Evolutionary conservation across 1,140 invertebrate species (phyloP), one percentile per base, ranked within the genome.

Genomic region (Eubasilissa regina): DNA sequence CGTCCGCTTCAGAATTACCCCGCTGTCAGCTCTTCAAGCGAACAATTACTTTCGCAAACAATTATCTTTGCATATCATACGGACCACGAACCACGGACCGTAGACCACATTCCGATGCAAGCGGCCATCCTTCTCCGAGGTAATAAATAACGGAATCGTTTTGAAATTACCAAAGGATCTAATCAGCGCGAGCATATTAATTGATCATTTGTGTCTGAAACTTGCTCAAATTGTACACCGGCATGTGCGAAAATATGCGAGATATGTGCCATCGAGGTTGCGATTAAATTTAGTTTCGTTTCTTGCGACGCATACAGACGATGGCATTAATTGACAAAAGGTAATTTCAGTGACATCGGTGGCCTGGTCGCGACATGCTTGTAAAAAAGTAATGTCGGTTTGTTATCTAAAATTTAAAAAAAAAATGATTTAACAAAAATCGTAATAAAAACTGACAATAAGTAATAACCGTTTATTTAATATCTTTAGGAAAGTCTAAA

Each of bases 161-260:
- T 70, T 11, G 66, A 25, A 48, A 47, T 15, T 60, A 19, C 25
- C 66, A 47, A 73, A 73, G 48, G 48, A 12, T 15, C 48, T 73
- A 51, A 73, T 73, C 68, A 73, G 15, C 47, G 48, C 68, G 48
- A n/a, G 68, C 47, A 73, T 73, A 73, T 73, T 73, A 73, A 73
- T 73, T 73, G 47, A 48, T 15, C 25, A 25, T 53, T 55, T 73
- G 48, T 45, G 44, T 45, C 60, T 25, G 60, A 25, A 64, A 64
- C 60, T 10, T 43, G 25, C 10, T 43, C 19, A 43, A 35, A 25
- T 64, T 17, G 7, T 13, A 58, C 21, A 58, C 21, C 21, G 55
- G 10, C 55, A 45, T 68, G 45, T 68, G 64, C 64, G 64, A 68
- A 66, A 68, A 68, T 68, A 68, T 68, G 44, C 60, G 35, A 35